Evolutionary conservation across 2,888 invertebrate species (phyloP).

Genomic region (Mythimna ferrago): DNA sequence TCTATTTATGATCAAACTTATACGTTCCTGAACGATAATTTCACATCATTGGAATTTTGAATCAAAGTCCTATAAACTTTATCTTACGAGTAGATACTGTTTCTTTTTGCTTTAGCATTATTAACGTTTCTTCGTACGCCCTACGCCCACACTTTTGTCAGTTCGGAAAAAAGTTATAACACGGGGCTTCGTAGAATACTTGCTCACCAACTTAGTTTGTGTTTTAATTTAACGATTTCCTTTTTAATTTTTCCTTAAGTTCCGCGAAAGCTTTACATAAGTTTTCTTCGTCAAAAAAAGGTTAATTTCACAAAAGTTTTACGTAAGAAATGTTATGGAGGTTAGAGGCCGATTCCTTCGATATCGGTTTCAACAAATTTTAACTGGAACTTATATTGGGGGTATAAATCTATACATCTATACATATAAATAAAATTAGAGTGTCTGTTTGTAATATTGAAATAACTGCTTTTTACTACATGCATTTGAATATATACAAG

Average conservation of each 20-base stretch:
- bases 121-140: neutral
- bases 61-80: neutral
- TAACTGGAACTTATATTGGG: too few species aligned
- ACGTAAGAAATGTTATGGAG: too few species aligned
- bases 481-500: too few species aligned
- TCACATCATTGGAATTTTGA: neutral
- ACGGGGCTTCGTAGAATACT: neutral
- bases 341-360: too few species aligned
- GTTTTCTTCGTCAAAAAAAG: neutral
- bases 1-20: too few species aligned
- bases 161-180: constrained; percentile 1
- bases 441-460: too few species aligned
- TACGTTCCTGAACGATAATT: too few species aligned
- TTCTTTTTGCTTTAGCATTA: neutral
- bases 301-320: neutral
- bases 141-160: neutral
- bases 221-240: constrained; percentile 7
- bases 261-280: neutral
- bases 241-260: constrained; percentile 10
- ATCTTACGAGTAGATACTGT: neutral
- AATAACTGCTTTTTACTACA: too few species aligned
- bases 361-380: too few species aligned
- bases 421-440: too few species aligned
- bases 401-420: too few species aligned
- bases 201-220: neutral